Evolutionary conservation across 2,113 vertebrate genomes (phyloP), one percentile per base, ranked within the genome.

Genomic region (Pithys albifrons): DNA sequence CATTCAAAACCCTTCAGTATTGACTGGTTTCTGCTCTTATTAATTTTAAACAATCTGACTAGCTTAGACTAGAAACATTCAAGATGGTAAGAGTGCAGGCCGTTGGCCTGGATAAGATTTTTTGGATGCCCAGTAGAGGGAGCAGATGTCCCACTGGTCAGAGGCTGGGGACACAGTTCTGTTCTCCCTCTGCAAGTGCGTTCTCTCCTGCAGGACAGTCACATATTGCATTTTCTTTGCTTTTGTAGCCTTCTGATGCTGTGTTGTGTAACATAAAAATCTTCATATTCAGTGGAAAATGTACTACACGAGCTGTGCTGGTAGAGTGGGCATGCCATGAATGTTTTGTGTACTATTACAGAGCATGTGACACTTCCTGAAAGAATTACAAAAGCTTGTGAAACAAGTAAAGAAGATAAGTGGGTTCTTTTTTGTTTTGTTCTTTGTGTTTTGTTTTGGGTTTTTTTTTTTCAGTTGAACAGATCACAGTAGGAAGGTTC

Each of bases 121-220:
- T 84, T 69, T 31, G 24, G 24, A 15, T 76, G 85, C 9, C 96
- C 97, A 96, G 95, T 66, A 96, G 97, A 51, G 88, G 97, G 96
- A 91, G 97, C 37, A 69, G 85, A 41, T 89, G 82, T 27, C 71
- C 37, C 75, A 22, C 62, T 48, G 27, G 45, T 72, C n/a, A 20
- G 57, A 25, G 31, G 1, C 39, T 28, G 5, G 25, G 25, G 18
- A n/a, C 37, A 10, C 29, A 15, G 6, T 67, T 27, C 0, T 3
- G 7, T 24, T 58, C 6, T n/a, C 10, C 9, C 4, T 45, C 20
- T 57, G 27, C 0, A 1, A 14, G 9, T 6, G 28, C 16, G 1
- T 46, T 54, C 10, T 8, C 1, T 78, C 15, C 35, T 28, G 37
- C 31, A 35, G 23, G 58, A 54, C 10, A 7, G 9, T 37, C 33